These are phyloP conservation scores for Stylophora pistillata DNA, from an alignment of 64 coral and sea anemone genomes.

Conservation along the genomic window DNA sequence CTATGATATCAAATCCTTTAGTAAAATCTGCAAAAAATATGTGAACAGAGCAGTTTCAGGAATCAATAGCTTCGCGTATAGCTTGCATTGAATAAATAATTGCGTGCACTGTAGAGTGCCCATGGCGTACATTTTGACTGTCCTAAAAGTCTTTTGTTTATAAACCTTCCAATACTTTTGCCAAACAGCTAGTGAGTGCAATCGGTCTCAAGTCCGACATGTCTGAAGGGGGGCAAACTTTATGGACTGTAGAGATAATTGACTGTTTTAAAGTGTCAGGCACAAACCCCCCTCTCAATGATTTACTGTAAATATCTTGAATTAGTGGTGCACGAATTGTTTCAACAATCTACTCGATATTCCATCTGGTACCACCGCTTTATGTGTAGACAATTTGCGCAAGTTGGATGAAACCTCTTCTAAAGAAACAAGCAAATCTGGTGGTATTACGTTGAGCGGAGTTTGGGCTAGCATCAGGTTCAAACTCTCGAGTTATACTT, in stretches of 20 bases:
- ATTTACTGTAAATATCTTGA: constrained; percentile 55
- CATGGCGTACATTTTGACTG: no score
- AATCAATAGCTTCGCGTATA: no score
- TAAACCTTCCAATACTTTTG: no score
- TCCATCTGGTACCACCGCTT: constrained; percentile 52
- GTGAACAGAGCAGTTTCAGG: no score
- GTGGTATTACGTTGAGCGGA: constrained; percentile 27
- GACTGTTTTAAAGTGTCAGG: constrained; percentile 42
- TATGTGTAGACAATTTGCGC: constrained; percentile 48
- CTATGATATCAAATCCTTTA: neutral
- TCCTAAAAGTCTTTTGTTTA: no score
- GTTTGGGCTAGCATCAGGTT: constrained; percentile 38
- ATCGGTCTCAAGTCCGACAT: no score
- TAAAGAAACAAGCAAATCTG: constrained; percentile 40
- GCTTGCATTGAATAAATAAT: no score
- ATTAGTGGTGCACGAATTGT: no score
- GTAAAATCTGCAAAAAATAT: no score
- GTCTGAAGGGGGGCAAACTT: no score
- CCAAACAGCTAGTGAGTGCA: no score
- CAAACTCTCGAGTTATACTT: constrained; percentile 45
- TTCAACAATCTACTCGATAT: constrained; percentile 50
- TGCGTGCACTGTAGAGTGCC: no score
- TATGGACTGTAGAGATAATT: constrained; percentile 48
- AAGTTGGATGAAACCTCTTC: constrained; percentile 61
- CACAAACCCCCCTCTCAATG: constrained; percentile 31